Base-by-base conservation (phyloP, 2,113 vertebrate genomes). In the Grallaria varia region DNA sequence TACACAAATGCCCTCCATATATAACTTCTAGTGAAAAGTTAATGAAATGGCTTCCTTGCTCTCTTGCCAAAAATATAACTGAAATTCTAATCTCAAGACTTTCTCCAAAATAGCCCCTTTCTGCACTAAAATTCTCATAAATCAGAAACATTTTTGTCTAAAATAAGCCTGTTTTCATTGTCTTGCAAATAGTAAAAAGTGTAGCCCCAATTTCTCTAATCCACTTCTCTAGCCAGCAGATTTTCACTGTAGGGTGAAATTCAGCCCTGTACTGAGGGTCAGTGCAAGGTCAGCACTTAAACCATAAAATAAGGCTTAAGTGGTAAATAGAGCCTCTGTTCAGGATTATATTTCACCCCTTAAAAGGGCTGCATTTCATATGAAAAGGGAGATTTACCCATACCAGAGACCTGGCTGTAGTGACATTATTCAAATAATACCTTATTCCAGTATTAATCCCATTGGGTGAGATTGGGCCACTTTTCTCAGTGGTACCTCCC, bases 231-330 rank as follows among this genome's bases (percentile, higher is more conserved):
- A 92, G 62, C 72, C 76, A 94, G 79, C 45, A 90, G 87, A 92
- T 93, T 94, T 93, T 88, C 1, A 2, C 95, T 88, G 63, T 90
- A 94, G 92, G 88, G 82, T 93, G 66, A 95, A 97, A 95, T 86
- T 96, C 83, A 94, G 95, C 85, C 95, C 79, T 84, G 47, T 78
- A 49, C 73, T 60, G 90, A 92, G 68, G 96, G 88, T 96, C 93
- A 92, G 64, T 86, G 90, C 75, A 90, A 88, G 87, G 96, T 97
- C 95, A 94, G 60, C 85, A 71, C 88, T 97, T 96, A 94, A 95
- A 94, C 96, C 96, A 96, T 96, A 97, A 97, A 96, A 95, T 55
- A 95, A 55, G 87, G 94, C 75, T 97, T 95, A 96, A 95, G 90
- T 90, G 82, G 93, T 95, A 97, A 95, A 96, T 86, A 94, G 80